Base-by-base conservation (phyloP, 2,888 invertebrate genomes). In the Escarpia spicata region DNA sequence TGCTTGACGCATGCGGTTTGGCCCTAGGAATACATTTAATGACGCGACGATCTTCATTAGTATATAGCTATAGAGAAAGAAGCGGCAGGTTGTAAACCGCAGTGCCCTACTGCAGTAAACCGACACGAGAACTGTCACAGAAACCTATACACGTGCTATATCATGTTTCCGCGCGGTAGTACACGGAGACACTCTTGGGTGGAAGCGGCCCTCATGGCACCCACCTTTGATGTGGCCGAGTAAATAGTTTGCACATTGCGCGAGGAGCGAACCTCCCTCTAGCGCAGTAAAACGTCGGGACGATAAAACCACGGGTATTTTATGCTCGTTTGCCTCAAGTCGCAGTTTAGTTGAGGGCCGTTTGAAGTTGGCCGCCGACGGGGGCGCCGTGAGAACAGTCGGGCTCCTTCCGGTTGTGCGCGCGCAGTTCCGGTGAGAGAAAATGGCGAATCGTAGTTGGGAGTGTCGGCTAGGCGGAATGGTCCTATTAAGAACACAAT, bases 301-400 rank as follows among this genome's bases (percentile, higher is more conserved):
- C 75, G 75, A 75, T 75, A 75, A 75, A 75, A 75, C 75, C 75
- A 75, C 75, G 75, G 75, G 75, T n/a, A 75, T 15, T 75, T 75
- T 75, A 75, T 75, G 75, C 75, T 75, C 26, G 75, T 26, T 26
- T 15, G 75, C 75, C n/a, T 75, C 75, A 75, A 26, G 75, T 75
- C 75, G 75, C 19, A 26, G 75, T 75, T 75, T 75, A 75, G 75
- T 75, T n/a, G 75, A 26, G 26, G 19, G 75, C 75, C n/a, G 75
- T 75, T 75, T 75, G 75, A 75, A 75, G 75, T 75, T 75, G n/a
- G 19, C 75, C 75, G 75, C n/a, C 26, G 75, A 75, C 75, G 75
- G 75, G n/a, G 75, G 75, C 75, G 75, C 75, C 75, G 75, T n/a
- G 19, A 19, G 75, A 75, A 26, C 75, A n/a, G 75, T 75, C n/a